A percentile compares a stretch with the other conserved stretches of the same genome.
Evolutionary conservation across 2,888 invertebrate genomes (phyloP).

Genomic region (Diaphora mendica): DNA sequence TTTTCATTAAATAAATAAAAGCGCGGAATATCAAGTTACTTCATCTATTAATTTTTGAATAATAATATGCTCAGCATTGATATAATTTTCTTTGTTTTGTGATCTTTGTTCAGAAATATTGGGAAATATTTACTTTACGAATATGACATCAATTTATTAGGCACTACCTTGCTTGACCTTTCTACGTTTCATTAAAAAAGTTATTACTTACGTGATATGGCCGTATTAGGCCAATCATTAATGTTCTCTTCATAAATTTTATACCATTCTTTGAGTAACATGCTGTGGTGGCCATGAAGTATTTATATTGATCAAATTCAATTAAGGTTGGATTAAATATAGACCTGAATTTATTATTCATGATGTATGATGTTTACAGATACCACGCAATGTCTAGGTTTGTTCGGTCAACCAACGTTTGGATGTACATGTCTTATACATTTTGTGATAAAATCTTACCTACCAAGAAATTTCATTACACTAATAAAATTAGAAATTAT

Average conservation of each 20-base stretch:
- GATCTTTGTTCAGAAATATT: no score
- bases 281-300: slow-evolving; percentile 18
- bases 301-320: slow-evolving; percentile 13
- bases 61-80: background rate
- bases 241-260: slow-evolving; percentile 36
- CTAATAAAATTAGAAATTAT: background rate
- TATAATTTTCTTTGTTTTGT: background rate
- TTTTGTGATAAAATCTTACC: background rate
- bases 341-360: background rate
- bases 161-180: slow-evolving; percentile 2
- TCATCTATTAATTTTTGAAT: background rate
- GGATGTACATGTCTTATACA: background rate
- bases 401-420: background rate
- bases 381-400: background rate
- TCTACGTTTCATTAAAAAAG: slow-evolving; percentile 1
- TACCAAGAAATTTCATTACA: background rate
- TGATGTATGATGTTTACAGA: background rate
- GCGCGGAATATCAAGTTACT: background rate
- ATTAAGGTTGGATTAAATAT: background rate
- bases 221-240: slow-evolving; percentile 22
- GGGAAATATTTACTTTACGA: background rate
- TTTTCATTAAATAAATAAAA: background rate
- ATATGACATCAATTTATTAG: slow-evolving; percentile 5
- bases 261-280: slow-evolving; percentile 20
- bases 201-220: slow-evolving; percentile 19